Conservation (phyloP, 2,113 vertebrate species). For the Corythoichthys intestinalis region DNA sequence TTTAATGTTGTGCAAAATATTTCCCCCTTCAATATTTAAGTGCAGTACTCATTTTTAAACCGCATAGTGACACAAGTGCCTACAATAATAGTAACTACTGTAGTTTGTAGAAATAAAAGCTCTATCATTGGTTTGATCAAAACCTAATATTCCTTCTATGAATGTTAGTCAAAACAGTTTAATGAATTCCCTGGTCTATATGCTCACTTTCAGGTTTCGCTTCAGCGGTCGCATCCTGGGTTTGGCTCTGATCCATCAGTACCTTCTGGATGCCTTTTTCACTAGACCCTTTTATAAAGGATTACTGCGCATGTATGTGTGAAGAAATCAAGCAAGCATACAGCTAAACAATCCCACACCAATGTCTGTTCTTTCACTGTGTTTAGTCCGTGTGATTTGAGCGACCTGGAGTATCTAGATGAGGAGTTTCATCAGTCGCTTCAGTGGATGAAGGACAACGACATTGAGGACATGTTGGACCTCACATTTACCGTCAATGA, state of each 20-base stretch:
- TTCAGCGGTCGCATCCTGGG: slow-evolving; percentile 91
- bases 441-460: slow-evolving; percentile 95
- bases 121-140: too few relatives aligned
- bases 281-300: slow-evolving; percentile 92
- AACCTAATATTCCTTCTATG: too few relatives aligned
- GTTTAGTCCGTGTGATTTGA: slow-evolving; percentile 84
- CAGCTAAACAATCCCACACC: neutral
- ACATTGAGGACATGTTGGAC: slow-evolving; percentile 89
- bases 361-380: neutral
- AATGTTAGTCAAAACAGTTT: neutral
- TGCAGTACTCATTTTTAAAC: too few relatives aligned
- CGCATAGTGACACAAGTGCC: too few relatives aligned
- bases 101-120: too few relatives aligned
- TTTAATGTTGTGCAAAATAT: neutral
- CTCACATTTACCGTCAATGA: slow-evolving; percentile 93
- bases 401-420: slow-evolving; percentile 89
- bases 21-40: neutral
- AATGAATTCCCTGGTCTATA: neutral
- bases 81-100: too few relatives aligned
- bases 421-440: slow-evolving; percentile 93
- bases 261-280: slow-evolving; percentile 91
- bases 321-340: neutral
- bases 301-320: slow-evolving; percentile 71
- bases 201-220: slow-evolving; percentile 80
- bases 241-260: slow-evolving; percentile 89